A percentile compares a stretch with the other conserved stretches of the same genome.
Evolutionary conservation across 2,797 vertebrate genomes (phyloP).

Genomic region (Ammospiza maritima): DNA sequence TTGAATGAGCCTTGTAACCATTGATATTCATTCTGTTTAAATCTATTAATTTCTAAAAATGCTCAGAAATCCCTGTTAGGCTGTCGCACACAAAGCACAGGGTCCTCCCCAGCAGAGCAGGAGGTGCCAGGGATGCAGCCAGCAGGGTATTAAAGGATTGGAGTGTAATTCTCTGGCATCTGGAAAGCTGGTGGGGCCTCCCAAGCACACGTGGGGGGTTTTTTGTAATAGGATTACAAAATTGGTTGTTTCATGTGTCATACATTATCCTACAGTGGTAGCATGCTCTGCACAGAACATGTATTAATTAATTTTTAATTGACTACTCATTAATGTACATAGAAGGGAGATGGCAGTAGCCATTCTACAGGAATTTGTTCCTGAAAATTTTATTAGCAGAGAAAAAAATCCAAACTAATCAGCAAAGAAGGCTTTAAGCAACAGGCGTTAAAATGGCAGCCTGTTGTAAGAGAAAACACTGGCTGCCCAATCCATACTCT

Average conservation of each 20-base stretch:
- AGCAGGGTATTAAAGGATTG: neutral
- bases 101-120: neutral
- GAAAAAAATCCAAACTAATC: neutral
- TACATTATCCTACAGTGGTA: neutral
- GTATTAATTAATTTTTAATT: neutral
- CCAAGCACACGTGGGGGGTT: rapidly evolving
- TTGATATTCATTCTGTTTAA: neutral
- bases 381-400: neutral
- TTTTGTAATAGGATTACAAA: neutral
- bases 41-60: neutral
- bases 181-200: neutral
- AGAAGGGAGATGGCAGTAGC: neutral
- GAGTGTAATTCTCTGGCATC: neutral
- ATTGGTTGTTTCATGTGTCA: neutral
- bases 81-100: neutral
- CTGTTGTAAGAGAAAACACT: neutral
- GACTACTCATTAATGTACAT: neutral
- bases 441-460: neutral
- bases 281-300: rapidly evolving
- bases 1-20: neutral
- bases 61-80: neutral
- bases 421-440: neutral
- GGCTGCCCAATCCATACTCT: neutral
- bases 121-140: rapidly evolving
- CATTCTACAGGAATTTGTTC: neutral